These are phyloP conservation scores for Gnatocerus cornutus DNA, from an alignment of 2,888 invertebrate species.

Conservation along the genomic window DNA sequence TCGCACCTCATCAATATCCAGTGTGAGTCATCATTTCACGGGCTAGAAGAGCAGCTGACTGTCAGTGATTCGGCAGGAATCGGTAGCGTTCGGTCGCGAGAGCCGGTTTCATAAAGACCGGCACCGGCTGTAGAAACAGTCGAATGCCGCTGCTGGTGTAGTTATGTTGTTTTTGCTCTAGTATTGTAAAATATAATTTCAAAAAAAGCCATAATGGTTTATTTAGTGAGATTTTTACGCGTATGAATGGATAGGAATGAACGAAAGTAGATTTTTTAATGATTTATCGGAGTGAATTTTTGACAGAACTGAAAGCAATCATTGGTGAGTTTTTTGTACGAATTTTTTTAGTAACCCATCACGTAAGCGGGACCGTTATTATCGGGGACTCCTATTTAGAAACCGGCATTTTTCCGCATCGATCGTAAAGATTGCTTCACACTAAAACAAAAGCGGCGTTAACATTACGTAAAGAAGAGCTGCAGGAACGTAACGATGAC, in stretches of 20 bases:
- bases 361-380: too few relatives aligned
- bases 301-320: slow-evolving; percentile 50
- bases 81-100: slow-evolving; percentile 54
- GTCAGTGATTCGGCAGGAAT: slow-evolving; percentile 59
- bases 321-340: slow-evolving; percentile 38
- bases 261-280: not conserved
- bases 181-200: slow-evolving; percentile 21
- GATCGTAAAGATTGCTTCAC: slow-evolving; percentile 6
- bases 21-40: slow-evolving; percentile 42
- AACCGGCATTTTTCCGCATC: not conserved
- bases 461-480: slow-evolving; percentile 8
- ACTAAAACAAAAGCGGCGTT: not conserved
- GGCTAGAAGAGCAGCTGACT: slow-evolving; percentile 61
- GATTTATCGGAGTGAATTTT: slow-evolving; percentile 20
- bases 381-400: too few relatives aligned
- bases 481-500: not conserved
- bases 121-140: slow-evolving; percentile 50
- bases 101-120: slow-evolving; percentile 57
- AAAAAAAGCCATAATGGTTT: slow-evolving; percentile 4
- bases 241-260: not conserved
- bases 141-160: slow-evolving; percentile 40
- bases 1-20: slow-evolving; percentile 36
- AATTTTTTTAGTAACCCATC: not conserved
- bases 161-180: slow-evolving; percentile 7
- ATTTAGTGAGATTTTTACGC: slow-evolving; percentile 11